phyloP scores from a whole-genome alignment of 2,888 invertebrate genomes.

The Schrankia costaestrigalis region DNA sequence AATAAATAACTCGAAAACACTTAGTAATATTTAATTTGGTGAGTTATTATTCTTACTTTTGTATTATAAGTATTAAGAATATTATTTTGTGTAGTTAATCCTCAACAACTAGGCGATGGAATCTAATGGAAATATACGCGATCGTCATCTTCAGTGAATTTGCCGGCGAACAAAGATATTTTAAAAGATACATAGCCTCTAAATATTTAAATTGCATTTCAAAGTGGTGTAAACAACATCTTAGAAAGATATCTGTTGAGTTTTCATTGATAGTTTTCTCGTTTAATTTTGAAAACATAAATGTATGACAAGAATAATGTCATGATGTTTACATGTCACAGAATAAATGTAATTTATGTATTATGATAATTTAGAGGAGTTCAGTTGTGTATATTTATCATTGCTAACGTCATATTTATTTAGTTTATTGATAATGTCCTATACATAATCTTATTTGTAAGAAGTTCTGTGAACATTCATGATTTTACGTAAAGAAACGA shows the following conservation, averaged over 20 bases:
- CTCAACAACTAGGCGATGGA: conserved; percentile 6
- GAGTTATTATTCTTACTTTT: conserved; percentile 46
- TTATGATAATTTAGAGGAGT: conserved; percentile 14
- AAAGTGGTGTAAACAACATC: conserved; percentile 39
- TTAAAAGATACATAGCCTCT: conserved; percentile 28
- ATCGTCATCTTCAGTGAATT: conserved; percentile 44
- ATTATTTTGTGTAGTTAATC: conserved; percentile 16
- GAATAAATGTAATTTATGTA: conserved; percentile 21
- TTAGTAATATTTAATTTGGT: conserved; percentile 58
- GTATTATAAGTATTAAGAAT: conserved; percentile 9
- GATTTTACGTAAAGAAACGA: conserved; percentile 1
- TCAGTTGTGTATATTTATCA: conserved; percentile 15
- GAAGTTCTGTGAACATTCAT: conserved; percentile 10
- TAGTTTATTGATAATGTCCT: conserved; percentile 29
- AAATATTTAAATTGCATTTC: conserved; percentile 34
- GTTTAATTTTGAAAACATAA: conserved; percentile 23
- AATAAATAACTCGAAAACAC: conserved; percentile 68
- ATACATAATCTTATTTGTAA: conserved; percentile 12
- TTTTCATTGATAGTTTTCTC: conserved; percentile 44
- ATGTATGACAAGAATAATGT: conserved; percentile 28
- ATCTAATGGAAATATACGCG: conserved; percentile 27
- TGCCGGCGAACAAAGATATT: conserved; percentile 53
- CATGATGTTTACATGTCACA: conserved; percentile 37
- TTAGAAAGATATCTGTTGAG: conserved; percentile 23
- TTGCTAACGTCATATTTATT: conserved; percentile 20